Evolutionary conservation across 2,888 invertebrate genomes (phyloP), one percentile per base, ranked within the genome.

Genomic region (Metallyticus violacea): DNA sequence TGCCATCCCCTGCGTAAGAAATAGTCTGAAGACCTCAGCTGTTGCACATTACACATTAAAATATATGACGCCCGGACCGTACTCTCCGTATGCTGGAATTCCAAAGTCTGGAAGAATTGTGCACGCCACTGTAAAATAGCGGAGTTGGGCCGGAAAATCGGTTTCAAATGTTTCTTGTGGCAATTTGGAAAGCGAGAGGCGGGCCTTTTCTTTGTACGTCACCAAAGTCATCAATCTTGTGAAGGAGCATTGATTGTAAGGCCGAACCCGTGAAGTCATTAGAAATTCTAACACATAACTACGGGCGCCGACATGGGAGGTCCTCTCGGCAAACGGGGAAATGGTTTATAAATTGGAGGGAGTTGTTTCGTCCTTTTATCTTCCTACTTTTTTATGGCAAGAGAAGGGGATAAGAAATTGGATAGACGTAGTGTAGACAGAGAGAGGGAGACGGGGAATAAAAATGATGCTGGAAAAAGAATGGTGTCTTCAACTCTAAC

Each of bases 231-330:
- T 83, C 83, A 77, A 83, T 83, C 83, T 83, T 83, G 26, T 81
- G 83, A 62, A 28, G 2, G 81, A 15, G 81, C n/a, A n/a, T n/a
- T n/a, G n/a, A 62, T 62, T 62, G 40, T 62, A 26, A 82, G 76
- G 82, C 26, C 28, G 83, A 77, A 83, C 28, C n/a, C 29, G 77
- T 77, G 83, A 83, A 83, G 77, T 77, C 83, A 83, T 83, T 83
- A 83, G 83, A 77, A 77, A 40, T 82, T 82, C 82, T 82, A 82
- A 76, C 82, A 62, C 40, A 82, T 82, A n/a, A 83, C 83, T 83
- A 77, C 15, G 25, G 77, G 83, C 40, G 40, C 28, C 83, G 28
- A 77, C 83, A 27, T 83, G 83, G 77, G 83, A 83, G 83, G 83
- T 83, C 83, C 83, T n/a, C n/a, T n/a, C n/a, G n/a, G n/a, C n/a